phyloP scores from a whole-genome alignment of 2,888 invertebrate species.

The Leptura quadrifasciata region DNA sequence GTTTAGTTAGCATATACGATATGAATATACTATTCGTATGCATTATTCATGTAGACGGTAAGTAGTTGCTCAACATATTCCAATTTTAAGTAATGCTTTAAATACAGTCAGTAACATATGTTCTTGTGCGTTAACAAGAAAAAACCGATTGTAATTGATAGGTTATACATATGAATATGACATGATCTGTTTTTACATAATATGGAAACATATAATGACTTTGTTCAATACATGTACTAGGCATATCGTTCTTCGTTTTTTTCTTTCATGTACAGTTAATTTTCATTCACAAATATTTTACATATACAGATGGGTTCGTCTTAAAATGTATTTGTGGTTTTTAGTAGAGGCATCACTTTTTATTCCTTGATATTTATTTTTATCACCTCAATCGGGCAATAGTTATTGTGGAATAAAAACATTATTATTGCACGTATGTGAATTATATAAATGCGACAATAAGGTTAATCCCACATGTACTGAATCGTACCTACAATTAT shows the following conservation, averaged over 20 bases:
- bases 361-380: too few relatives aligned
- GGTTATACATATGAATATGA: conserved; percentile 28
- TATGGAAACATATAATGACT: conserved; percentile 9
- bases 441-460: too few relatives aligned
- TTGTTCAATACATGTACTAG: background rate
- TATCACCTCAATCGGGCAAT: too few relatives aligned
- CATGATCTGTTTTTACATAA: conserved; percentile 24
- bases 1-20: conserved; percentile 24
- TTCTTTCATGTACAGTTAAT: too few relatives aligned
- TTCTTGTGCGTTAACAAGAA: conserved; percentile 31
- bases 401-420: too few relatives aligned
- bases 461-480: too few relatives aligned
- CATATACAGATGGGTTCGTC: too few relatives aligned
- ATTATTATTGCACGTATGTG: too few relatives aligned
- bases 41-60: conserved; percentile 31
- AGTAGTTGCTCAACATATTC: conserved; percentile 30
- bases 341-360: too few relatives aligned
- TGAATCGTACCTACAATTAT: too few relatives aligned
- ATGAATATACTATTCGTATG: conserved; percentile 30
- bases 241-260: background rate
- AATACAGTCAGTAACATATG: conserved; percentile 18
- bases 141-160: conserved; percentile 35
- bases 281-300: too few relatives aligned
- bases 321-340: too few relatives aligned
- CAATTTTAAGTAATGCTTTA: conserved; percentile 36